Evolutionary conservation across 2,888 invertebrate genomes (phyloP).

Genomic region (Nudaria mundana): DNA sequence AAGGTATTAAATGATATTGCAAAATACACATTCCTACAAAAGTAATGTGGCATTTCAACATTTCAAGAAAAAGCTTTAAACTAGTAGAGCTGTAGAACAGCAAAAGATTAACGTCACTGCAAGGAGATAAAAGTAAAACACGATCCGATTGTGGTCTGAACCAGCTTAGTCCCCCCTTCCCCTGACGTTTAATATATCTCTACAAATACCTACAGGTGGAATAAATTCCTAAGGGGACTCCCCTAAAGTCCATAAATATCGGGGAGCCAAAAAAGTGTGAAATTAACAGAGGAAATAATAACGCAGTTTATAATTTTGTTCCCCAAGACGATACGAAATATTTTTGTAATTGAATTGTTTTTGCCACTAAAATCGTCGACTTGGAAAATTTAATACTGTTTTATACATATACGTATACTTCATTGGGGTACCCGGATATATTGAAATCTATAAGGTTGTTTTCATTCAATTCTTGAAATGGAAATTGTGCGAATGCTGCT

Average conservation of each 20-base stretch:
- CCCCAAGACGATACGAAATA: constrained; percentile 3
- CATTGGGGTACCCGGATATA: no score
- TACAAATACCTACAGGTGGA: constrained; percentile 10
- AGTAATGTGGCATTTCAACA: constrained; percentile 17
- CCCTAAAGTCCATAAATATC: constrained; percentile 26
- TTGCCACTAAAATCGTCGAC: constrained; percentile 4
- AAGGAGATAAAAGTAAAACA: constrained; percentile 34
- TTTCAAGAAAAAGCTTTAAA: constrained; percentile 14
- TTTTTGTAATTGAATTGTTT: constrained; percentile 14
- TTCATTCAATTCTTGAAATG: no score
- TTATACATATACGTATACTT: no score
- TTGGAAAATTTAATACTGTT: not conserved
- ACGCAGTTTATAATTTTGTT: constrained; percentile 9
- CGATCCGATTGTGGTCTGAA: constrained; percentile 40
- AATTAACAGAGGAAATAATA: constrained; percentile 17
- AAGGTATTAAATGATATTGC: no score
- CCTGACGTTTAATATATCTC: constrained; percentile 11
- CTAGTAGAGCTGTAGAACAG: constrained; percentile 26
- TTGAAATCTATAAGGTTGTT: no score
- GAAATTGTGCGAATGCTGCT: no score
- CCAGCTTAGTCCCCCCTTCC: constrained; percentile 41
- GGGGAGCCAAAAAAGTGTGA: constrained; percentile 20
- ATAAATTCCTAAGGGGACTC: constrained; percentile 17
- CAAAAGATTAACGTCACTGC: constrained; percentile 34
- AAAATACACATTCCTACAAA: no score